These are phyloP conservation scores for Drosophila buzzatii DNA, from an alignment of 2,888 invertebrate species.

Conservation along the genomic window DNA sequence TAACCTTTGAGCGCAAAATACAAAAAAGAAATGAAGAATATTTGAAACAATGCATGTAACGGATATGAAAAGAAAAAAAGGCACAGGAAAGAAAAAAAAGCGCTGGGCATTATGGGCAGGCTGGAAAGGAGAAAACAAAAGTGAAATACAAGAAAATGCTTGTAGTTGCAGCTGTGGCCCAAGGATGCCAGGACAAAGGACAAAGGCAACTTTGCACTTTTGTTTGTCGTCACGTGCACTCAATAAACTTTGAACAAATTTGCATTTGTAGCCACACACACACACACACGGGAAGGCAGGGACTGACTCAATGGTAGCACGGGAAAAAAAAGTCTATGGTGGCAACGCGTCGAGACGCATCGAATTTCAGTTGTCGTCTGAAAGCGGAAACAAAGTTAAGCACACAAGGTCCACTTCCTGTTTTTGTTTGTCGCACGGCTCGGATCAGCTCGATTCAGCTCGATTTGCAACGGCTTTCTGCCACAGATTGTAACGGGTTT, in stretches of 20 bases:
- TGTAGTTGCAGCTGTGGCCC: conserved; percentile 7
- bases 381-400: conserved; percentile 76
- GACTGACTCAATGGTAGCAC: conserved; percentile 6
- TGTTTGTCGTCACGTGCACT: conserved; percentile 81
- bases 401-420: conserved; percentile 78
- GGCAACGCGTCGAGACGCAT: conserved; percentile 46
- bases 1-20: conserved; percentile 26
- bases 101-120: conserved; percentile 23
- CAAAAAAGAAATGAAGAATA: background rate
- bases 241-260: conserved; percentile 82
- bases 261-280: conserved; percentile 67
- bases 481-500: conserved; percentile 68
- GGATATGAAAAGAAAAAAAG: conserved; percentile 9
- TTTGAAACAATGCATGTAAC: conserved; percentile 17
- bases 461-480: conserved; percentile 73
- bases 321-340: background rate
- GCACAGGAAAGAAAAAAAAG: background rate
- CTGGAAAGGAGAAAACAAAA: conserved; percentile 25
- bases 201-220: conserved; percentile 72
- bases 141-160: conserved; percentile 33
- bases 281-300: conserved; percentile 16
- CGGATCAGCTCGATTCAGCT: conserved; percentile 75
- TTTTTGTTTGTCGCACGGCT: conserved; percentile 70
- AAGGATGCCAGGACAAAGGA: conserved; percentile 32
- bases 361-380: conserved; percentile 66